These are phyloP conservation scores for Notoglanidium macrostoma DNA, from an alignment of 2,797 vertebrate species.

Conservation along the genomic window DNA sequence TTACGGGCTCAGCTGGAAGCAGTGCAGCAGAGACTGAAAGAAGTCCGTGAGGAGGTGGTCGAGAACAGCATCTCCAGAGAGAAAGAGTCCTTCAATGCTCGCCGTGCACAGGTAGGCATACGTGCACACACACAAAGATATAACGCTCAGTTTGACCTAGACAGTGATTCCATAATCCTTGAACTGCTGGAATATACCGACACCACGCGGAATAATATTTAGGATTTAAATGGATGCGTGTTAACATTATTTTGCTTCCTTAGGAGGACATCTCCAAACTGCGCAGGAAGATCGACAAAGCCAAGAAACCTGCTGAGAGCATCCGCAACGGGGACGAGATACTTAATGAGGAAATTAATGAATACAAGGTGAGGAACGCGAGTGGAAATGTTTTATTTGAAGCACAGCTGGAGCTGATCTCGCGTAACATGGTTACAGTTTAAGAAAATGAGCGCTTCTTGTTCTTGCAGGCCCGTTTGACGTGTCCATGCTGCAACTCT, in stretches of 20 bases:
- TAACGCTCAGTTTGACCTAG: background rate
- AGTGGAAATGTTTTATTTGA: background rate
- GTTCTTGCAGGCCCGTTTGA: conserved; percentile 83
- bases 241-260: background rate
- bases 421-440: background rate
- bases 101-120: conserved; percentile 85
- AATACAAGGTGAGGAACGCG: conserved; percentile 83
- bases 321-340: conserved; percentile 96
- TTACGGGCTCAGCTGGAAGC: conserved; percentile 86
- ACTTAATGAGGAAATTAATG: conserved; percentile 95
- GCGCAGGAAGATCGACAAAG: conserved; percentile 90
- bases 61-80: conserved; percentile 95
- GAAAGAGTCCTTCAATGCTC: conserved; percentile 94
- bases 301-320: conserved; percentile 96
- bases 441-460: background rate
- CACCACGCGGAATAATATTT: background rate
- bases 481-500: conserved; percentile 96
- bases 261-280: conserved; percentile 97
- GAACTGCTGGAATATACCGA: background rate
- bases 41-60: conserved; percentile 90
- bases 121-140: background rate
- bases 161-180: background rate
- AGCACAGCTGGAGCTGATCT: background rate
- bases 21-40: conserved; percentile 88
- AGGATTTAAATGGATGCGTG: background rate